A percentile compares a stretch with the other conserved stretches of the same genome.
Evolutionary conservation across 2,113 vertebrate genomes (phyloP).

Genomic region (Neodon shergylaensis): DNA sequence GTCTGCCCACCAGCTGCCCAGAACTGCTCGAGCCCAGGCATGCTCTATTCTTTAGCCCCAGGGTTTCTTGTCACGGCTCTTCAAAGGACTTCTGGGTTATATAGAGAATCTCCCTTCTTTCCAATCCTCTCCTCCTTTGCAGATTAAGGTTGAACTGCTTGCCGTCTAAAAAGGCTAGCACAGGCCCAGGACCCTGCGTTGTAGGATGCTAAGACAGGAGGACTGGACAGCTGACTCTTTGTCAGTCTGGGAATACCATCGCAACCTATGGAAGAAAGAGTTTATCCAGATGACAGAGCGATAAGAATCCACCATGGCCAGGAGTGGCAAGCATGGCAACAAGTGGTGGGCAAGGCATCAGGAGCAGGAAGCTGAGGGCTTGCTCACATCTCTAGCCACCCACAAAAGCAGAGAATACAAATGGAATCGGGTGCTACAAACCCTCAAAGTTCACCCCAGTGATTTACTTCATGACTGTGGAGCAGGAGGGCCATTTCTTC

Average conservation of each 20-base stretch:
- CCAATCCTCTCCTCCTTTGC: background rate
- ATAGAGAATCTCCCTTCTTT: background rate
- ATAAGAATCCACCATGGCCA: no score
- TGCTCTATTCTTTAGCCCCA: background rate
- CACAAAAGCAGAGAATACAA: background rate
- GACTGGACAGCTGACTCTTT: background rate
- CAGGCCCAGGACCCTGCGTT: background rate
- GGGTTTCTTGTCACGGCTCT: background rate
- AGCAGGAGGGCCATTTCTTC: background rate
- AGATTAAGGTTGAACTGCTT: background rate
- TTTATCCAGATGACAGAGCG: background rate
- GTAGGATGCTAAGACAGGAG: background rate
- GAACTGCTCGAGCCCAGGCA: background rate
- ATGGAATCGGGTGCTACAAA: no score
- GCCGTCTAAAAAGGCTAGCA: background rate
- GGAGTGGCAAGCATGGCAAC: no score
- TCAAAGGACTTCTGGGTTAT: background rate
- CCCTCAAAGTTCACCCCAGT: background rate
- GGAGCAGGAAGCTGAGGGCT: background rate
- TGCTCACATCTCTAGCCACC: background rate
- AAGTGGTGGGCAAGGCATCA: no score
- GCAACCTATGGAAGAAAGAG: background rate
- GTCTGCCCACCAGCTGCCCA: background rate
- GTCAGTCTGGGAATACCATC: background rate
- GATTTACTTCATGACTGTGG: accelerated